Evolutionary conservation across 1,140 invertebrate species (phyloP).

Genomic region (Microplitis mediator): DNA sequence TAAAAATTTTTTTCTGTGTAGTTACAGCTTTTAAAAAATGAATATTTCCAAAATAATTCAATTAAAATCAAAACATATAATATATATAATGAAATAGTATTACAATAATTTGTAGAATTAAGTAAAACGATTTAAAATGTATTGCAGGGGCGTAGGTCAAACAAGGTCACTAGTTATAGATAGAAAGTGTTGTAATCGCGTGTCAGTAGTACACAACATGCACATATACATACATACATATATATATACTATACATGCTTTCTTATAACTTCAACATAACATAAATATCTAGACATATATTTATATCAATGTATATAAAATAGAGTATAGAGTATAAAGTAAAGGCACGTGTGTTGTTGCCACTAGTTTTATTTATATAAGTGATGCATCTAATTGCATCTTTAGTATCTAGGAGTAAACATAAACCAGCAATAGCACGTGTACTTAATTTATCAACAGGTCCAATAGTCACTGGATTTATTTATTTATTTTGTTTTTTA

Average conservation of each 20-base stretch:
- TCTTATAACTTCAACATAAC: background rate
- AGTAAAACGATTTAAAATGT: background rate
- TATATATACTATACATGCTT: background rate
- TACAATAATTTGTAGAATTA: too few relatives aligned
- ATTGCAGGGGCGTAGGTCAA: constrained; percentile 14
- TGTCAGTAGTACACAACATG: background rate
- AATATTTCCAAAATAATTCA: too few relatives aligned
- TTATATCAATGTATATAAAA: background rate
- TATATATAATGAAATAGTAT: background rate
- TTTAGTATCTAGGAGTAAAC: background rate
- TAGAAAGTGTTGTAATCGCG: constrained; percentile 6
- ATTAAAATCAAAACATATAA: background rate
- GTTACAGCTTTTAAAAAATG: too few relatives aligned
- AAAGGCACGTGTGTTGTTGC: constrained; percentile 24
- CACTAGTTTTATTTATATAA: constrained; percentile 13
- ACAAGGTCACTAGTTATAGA: constrained; percentile 9
- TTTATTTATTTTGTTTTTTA: too few relatives aligned
- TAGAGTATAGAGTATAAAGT: background rate
- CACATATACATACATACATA: background rate
- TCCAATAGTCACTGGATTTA: background rate
- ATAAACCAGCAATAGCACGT: background rate
- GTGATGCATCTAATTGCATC: constrained; percentile 31
- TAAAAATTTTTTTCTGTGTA: too few relatives aligned
- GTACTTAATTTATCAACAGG: background rate
- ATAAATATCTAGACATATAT: background rate